Percentiles rank a stretch among this genome's conserved stretches.
Conservation (phyloP, 2,888 invertebrate genomes). For the Pristionchus entomophagus region DNA sequence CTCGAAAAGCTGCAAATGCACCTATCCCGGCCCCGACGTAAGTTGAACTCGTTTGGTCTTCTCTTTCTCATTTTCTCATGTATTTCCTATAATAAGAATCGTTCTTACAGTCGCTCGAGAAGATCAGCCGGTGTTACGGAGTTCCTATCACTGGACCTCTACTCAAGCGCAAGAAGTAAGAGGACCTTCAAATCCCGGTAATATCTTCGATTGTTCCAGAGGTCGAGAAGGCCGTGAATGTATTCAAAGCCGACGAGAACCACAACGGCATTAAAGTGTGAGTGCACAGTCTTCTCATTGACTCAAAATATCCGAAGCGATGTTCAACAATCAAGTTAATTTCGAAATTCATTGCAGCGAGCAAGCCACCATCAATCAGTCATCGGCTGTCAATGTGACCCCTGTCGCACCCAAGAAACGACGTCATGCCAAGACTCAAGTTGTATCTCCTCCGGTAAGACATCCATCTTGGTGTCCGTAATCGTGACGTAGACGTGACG, state of each 20-base stretch:
- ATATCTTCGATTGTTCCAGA: background rate
- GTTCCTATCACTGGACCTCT: constrained; percentile 18
- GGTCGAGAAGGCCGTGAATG: background rate
- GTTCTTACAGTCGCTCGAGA: constrained; percentile 3
- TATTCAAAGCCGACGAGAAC: background rate
- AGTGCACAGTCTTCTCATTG: too few relatives aligned
- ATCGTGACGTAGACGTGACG: too few relatives aligned
- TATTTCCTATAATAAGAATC: background rate
- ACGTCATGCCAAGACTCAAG: too few relatives aligned
- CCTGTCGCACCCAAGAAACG: too few relatives aligned
- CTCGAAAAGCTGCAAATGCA: background rate
- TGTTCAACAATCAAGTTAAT: too few relatives aligned
- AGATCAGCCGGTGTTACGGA: background rate
- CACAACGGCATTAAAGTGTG: constrained; percentile 26
- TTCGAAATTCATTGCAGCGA: too few relatives aligned
- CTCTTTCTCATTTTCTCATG: background rate
- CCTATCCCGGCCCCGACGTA: background rate
- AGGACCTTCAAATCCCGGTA: background rate
- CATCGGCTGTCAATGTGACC: too few relatives aligned
- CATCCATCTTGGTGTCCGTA: too few relatives aligned
- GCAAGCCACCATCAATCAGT: too few relatives aligned
- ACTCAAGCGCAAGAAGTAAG: constrained; percentile 24
- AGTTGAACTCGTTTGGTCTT: background rate
- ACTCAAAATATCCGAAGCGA: too few relatives aligned
- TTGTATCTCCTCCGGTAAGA: too few relatives aligned